Evolutionary conservation across 2,888 invertebrate species (phyloP).

Genomic region (Abrostola tripartita): DNA sequence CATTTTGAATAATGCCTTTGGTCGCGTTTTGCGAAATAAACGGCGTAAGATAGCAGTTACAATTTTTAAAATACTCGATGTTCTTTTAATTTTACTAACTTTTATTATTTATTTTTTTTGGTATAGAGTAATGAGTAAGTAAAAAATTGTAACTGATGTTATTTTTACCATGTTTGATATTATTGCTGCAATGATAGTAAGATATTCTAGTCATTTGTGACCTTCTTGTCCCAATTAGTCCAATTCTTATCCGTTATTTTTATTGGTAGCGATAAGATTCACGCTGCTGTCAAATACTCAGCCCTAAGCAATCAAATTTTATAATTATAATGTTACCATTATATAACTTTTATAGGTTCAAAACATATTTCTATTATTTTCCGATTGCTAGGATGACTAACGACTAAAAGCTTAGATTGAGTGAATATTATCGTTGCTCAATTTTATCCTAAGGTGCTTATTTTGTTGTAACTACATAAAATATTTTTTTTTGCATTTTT

Average conservation of each 20-base stretch:
- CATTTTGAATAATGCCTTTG: slow-evolving; percentile 42
- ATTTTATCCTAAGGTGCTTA: slow-evolving; percentile 48
- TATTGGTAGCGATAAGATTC: slow-evolving; percentile 15
- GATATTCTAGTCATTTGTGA: slow-evolving; percentile 41
- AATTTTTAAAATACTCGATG: slow-evolving; percentile 27
- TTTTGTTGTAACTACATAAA: slow-evolving; percentile 37
- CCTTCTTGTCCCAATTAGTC: slow-evolving; percentile 47
- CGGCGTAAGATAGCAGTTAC: slow-evolving; percentile 28
- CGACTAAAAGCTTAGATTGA: background rate
- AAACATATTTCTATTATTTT: no score
- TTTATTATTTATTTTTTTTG: background rate
- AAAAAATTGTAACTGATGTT: slow-evolving; percentile 43
- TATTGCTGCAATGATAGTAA: slow-evolving; percentile 26
- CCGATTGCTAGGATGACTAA: no score
- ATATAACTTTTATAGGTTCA: no score
- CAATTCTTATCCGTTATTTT: slow-evolving; percentile 53
- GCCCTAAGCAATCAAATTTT: no score
- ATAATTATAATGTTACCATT: no score
- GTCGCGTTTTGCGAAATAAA: slow-evolving; percentile 39
- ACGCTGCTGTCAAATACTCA: background rate
- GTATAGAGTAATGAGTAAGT: background rate
- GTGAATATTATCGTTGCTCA: slow-evolving; percentile 18
- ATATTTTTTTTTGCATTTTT: slow-evolving; percentile 20
- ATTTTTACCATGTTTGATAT: slow-evolving; percentile 33
- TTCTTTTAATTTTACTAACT: no score